Base-by-base conservation (phyloP, 1,140 invertebrate genomes). In the Forficula auricularia region DNA sequence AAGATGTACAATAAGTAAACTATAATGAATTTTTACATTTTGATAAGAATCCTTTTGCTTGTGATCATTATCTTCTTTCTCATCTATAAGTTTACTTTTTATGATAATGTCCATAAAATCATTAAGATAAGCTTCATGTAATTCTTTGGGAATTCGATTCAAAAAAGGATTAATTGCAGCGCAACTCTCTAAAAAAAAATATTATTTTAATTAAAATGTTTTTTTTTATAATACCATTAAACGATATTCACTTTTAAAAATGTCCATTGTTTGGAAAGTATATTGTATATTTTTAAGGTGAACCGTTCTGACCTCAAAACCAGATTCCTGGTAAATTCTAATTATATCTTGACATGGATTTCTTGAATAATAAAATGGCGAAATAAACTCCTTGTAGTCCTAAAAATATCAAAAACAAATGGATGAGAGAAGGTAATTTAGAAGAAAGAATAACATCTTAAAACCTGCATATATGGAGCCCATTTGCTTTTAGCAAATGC, bases 161-260 rank as follows among this genome's bases (percentile, higher is more conserved):
- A 80, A 52, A 51, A 85, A 86, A 0, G 83, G 82, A 54, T 80
- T 83, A 3, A 86, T 72, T 0, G 82, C 79, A 44, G 63, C 63
- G 0, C 76, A 64, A 19, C 79, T 73, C 51, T 76, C 82, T 82
- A 53, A 35, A 60, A 65, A 41, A 44, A 44, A 45, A 43, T 15
- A 40, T 39, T 40, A 4, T 48, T 37, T 7, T 38, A 12, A 10
- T 34, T 30, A 19, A 16, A 14, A 38, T 31, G 18, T 18, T 40
- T 10, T 20, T 13, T 42, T 16, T 20, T 18, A 41, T 9, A 36
- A 37, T 38, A 19, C 22, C 8, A 14, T 20, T 19, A 4, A 15
- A 43, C 9, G 30, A 14, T 32, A 38, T 42, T 41, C 2, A 22
- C 34, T 47, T 47, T 33, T 19, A 40, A 16, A 13, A n/a, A 31